These are phyloP conservation scores for Herpailurus yagouaroundi DNA, from an alignment of 2,113 vertebrate genomes.

Conservation along the genomic window DNA sequence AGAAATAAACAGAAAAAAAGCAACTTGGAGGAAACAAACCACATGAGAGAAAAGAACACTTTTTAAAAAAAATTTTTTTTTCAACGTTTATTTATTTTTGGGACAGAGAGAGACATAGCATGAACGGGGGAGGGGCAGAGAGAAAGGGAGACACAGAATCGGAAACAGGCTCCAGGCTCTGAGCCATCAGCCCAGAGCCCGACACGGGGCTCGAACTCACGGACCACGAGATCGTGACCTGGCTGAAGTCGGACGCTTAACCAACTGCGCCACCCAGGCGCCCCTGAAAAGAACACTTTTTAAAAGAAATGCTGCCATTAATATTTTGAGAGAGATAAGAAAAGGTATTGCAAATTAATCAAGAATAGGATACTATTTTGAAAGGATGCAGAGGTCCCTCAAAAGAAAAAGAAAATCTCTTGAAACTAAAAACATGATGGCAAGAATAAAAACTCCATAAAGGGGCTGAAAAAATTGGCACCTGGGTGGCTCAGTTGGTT, in stretches of 20 bases:
- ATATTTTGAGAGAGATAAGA: not conserved
- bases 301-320: not conserved
- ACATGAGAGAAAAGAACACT: not conserved
- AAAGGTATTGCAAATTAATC: not conserved
- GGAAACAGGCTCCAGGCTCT: too few relatives aligned
- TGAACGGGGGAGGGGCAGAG: too few relatives aligned
- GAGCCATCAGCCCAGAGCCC: too few relatives aligned
- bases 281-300: not conserved
- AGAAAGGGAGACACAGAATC: too few relatives aligned
- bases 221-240: too few relatives aligned
- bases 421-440: not conserved
- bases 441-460: not conserved
- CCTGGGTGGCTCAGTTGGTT: too few relatives aligned
- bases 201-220: too few relatives aligned
- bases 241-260: too few relatives aligned
- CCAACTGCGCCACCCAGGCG: too few relatives aligned
- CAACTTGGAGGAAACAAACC: not conserved
- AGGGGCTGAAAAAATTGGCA: not conserved
- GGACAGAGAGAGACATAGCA: too few relatives aligned
- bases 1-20: constrained; percentile 1
- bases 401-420: not conserved
- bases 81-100: too few relatives aligned
- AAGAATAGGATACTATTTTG: not conserved
- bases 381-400: not conserved
- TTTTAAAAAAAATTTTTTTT: not conserved